These are phyloP conservation scores for Pseudopipra pipra DNA, from an alignment of 2,113 vertebrate species.

Conservation along the genomic window DNA sequence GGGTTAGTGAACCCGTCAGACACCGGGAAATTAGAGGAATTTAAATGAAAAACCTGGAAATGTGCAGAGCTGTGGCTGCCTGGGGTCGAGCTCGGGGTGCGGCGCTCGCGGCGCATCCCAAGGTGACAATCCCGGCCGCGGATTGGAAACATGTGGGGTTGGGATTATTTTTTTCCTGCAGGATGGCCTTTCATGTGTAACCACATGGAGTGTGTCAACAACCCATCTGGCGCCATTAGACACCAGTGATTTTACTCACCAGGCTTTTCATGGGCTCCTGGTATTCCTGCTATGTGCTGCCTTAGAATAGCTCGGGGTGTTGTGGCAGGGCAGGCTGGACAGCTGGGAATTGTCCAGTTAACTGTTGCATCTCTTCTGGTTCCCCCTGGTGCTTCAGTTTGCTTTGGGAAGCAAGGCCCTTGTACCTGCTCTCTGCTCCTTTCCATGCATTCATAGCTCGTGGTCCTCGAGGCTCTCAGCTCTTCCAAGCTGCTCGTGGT, in stretches of 20 bases:
- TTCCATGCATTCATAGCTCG: fast-evolving
- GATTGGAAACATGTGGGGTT: conserved; percentile 36
- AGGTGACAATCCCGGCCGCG: conserved; percentile 47
- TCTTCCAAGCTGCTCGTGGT: not conserved
- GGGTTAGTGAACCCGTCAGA: not conserved
- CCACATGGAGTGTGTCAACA: conserved; percentile 65
- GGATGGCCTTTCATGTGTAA: conserved; percentile 62
- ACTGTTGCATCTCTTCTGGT: conserved; percentile 16
- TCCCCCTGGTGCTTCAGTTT: not conserved
- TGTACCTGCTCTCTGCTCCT: not conserved
- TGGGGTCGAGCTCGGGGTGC: not conserved
- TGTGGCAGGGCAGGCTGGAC: conserved; percentile 25
- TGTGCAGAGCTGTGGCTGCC: not conserved
- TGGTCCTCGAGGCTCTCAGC: not conserved
- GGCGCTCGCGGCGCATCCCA: not conserved
- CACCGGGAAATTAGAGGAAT: not conserved
- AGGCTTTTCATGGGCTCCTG: conserved; percentile 46
- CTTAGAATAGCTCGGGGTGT: conserved; percentile 23
- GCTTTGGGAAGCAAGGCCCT: not conserved
- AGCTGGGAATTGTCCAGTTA: conserved; percentile 45
- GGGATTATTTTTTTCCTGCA: conserved; percentile 19
- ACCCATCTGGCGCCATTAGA: conserved; percentile 46
- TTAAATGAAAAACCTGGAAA: fast-evolving
- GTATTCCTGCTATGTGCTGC: conserved; percentile 64
- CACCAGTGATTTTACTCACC: conserved; percentile 27